phyloP scores from a whole-genome alignment of 64 coral and sea anemone genomes.

The Montipora capricornis region DNA sequence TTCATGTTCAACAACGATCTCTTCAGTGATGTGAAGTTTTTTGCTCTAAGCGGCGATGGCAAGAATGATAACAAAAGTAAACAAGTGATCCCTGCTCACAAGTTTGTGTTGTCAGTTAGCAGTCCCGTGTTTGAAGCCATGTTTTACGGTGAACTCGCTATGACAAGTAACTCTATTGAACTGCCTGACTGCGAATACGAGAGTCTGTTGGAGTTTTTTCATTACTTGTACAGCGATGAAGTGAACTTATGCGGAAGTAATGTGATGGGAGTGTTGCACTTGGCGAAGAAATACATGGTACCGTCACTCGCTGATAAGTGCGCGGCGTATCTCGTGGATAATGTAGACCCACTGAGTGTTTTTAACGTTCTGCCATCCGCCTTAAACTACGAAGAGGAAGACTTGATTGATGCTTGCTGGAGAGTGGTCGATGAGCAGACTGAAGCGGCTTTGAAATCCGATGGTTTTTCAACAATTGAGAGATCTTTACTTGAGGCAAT shows the following conservation, averaged over 20 bases:
- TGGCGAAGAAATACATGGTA: conserved; percentile 33
- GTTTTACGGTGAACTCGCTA: conserved; percentile 16
- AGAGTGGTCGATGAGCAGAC: neutral
- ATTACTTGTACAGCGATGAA: conserved; percentile 19
- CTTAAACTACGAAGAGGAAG: neutral
- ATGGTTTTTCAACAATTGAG: neutral
- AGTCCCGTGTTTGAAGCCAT: conserved; percentile 42
- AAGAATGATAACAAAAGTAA: neutral
- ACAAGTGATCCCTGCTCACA: conserved; percentile 34
- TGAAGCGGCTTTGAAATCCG: neutral
- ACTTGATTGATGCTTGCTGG: neutral
- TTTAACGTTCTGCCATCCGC: neutral
- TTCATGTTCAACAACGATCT: conserved; percentile 32
- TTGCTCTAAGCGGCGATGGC: neutral
- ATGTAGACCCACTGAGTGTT: neutral
- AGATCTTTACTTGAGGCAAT: conserved; percentile 11
- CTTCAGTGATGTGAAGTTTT: conserved; percentile 44
- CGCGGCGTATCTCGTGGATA: neutral
- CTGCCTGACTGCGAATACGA: neutral
- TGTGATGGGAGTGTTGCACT: conserved; percentile 26
- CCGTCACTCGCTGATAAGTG: conserved; percentile 3
- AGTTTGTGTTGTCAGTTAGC: conserved; percentile 29
- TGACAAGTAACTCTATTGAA: conserved; percentile 8
- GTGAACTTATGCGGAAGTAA: conserved; percentile 10
- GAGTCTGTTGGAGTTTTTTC: conserved; percentile 21